Conservation (phyloP, 2,797 vertebrate species). For the Rhinatrema bivittatum region DNA sequence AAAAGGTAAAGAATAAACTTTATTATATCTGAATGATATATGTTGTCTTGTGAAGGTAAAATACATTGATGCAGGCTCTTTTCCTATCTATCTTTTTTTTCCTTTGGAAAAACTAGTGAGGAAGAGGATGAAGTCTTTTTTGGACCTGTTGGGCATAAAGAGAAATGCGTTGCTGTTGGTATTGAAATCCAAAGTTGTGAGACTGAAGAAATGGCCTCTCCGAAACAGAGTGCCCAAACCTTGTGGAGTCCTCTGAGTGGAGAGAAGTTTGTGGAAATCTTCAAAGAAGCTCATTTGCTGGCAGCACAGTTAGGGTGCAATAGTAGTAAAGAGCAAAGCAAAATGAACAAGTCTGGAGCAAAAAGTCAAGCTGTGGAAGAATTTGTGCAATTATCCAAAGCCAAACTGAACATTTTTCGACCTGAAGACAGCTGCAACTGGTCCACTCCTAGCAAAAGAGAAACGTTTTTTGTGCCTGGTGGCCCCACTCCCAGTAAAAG, state of each 20-base stretch:
- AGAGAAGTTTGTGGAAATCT: slow-evolving; percentile 75
- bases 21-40: not conserved
- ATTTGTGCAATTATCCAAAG: slow-evolving; percentile 62
- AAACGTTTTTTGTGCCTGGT: slow-evolving; percentile 79
- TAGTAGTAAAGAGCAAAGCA: slow-evolving; percentile 1
- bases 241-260: slow-evolving; percentile 70
- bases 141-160: slow-evolving; percentile 61
- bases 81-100: not conserved
- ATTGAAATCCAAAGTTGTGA: slow-evolving; percentile 12
- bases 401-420: slow-evolving; percentile 61
- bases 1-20: slow-evolving; percentile 41
- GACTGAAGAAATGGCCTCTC: not conserved
- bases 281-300: slow-evolving; percentile 74
- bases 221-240: not conserved
- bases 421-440: slow-evolving; percentile 36
- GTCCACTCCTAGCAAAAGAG: slow-evolving; percentile 65
- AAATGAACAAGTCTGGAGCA: not conserved
- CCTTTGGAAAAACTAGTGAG: slow-evolving; percentile 54
- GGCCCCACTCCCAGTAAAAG: slow-evolving; percentile 61
- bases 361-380: slow-evolving; percentile 37
- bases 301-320: slow-evolving; percentile 61
- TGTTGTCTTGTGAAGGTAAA: not conserved
- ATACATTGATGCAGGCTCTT: not conserved
- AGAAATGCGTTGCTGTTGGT: slow-evolving; percentile 55
- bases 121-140: slow-evolving; percentile 81